Percentiles rank a stretch among this genome's conserved stretches.
Conservation (phyloP, 23 tunicate genomes). For the Botrylloides violaceus region DNA sequence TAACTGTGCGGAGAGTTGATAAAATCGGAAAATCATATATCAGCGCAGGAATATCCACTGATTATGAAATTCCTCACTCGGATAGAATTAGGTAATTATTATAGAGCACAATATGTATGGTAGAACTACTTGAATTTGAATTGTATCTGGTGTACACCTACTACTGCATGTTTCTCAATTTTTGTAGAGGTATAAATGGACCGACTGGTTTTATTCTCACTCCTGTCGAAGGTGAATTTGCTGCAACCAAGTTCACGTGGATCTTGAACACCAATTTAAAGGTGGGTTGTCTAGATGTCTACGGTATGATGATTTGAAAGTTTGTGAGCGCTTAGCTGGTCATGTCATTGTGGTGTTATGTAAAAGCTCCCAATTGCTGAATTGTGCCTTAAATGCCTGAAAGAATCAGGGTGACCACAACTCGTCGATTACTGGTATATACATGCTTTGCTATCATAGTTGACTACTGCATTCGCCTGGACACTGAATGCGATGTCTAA, state of each 20-base stretch:
- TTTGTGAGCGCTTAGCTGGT: too few species aligned
- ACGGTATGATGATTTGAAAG: too few species aligned
- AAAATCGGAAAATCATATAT: conserved; percentile 45
- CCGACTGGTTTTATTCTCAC: conserved; percentile 77
- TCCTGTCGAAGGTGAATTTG: conserved; percentile 20
- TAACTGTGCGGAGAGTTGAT: conserved; percentile 81
- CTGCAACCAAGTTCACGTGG: conserved; percentile 54
- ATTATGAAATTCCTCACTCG: conserved; percentile 36
- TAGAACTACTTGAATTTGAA: background rate
- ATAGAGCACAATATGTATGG: background rate
- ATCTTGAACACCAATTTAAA: conserved; percentile 76
- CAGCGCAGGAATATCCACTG: conserved; percentile 79
- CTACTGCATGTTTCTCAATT: background rate
- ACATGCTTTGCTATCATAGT: too few species aligned
- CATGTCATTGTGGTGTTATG: too few species aligned
- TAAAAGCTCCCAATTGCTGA: too few species aligned
- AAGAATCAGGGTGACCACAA: too few species aligned
- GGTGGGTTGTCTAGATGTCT: too few species aligned
- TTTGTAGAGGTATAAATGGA: conserved; percentile 77
- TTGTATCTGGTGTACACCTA: background rate
- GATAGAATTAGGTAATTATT: conserved; percentile 50
- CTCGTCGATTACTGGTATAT: too few species aligned
- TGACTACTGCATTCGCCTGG: too few species aligned
- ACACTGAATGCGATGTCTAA: too few species aligned
- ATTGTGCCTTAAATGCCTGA: too few species aligned